Evolutionary conservation across 2,797 vertebrate genomes (phyloP).

Genomic region (Phataginus tetradactyla): DNA sequence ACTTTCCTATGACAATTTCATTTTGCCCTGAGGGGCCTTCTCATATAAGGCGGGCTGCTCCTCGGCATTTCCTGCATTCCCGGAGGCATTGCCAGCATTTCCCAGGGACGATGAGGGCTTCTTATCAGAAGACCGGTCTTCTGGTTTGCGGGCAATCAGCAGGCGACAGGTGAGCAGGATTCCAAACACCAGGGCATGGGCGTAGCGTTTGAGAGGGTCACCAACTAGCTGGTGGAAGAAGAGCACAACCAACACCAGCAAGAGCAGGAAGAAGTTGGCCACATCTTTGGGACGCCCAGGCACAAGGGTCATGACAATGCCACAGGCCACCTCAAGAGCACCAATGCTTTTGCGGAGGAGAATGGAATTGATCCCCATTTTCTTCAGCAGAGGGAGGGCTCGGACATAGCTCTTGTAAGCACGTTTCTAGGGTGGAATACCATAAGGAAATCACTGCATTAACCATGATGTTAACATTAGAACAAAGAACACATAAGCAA

Average conservation of each 20-base stretch:
- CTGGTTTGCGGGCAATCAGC: conserved; percentile 96
- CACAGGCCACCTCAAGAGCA: conserved; percentile 95
- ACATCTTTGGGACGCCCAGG: conserved; percentile 97
- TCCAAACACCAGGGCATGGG: conserved; percentile 98
- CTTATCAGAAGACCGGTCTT: conserved; percentile 91
- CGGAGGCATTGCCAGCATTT: background rate
- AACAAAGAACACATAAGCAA: conserved; percentile 51
- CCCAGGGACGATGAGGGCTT: conserved; percentile 75
- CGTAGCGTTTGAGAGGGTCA: conserved; percentile 97
- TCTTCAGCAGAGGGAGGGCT: conserved; percentile 96
- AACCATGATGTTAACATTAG: conserved; percentile 43
- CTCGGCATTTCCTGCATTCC: conserved; percentile 71
- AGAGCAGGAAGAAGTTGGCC: conserved; percentile 97
- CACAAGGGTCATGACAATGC: conserved; percentile 96
- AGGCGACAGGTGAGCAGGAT: conserved; percentile 98
- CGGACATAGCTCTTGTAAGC: conserved; percentile 99
- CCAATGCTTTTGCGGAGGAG: conserved; percentile 98
- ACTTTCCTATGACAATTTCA: conserved; percentile 93
- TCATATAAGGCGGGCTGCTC: conserved; percentile 85
- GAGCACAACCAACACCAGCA: conserved; percentile 96
- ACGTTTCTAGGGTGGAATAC: conserved; percentile 92
- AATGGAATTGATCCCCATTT: conserved; percentile 97
- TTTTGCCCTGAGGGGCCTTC: conserved; percentile 95
- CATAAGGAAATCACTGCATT: conserved; percentile 58
- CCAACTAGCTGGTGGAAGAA: conserved; percentile 99